These are phyloP conservation scores for Felis chaus DNA, from an alignment of 2,113 vertebrate genomes.

Conservation along the genomic window DNA sequence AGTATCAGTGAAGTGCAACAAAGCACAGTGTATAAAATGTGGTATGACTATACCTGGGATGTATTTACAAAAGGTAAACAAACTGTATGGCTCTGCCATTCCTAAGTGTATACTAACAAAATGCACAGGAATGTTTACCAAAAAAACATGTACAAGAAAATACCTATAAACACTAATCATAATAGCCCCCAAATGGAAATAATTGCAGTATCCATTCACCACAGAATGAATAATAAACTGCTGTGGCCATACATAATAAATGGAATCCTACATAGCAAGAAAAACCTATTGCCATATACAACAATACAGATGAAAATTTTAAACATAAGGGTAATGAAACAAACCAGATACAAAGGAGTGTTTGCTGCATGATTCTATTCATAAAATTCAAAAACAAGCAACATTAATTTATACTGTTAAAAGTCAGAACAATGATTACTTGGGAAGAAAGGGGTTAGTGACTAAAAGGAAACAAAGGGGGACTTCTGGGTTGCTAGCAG, in stretches of 20 bases:
- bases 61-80: neutral
- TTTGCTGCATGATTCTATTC: neutral
- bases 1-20: neutral
- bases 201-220: neutral
- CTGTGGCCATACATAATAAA: neutral
- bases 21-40: neutral
- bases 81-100: neutral
- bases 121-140: neutral
- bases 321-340: neutral
- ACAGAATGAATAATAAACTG: neutral
- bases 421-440: neutral
- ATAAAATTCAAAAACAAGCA: neutral
- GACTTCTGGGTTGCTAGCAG: neutral
- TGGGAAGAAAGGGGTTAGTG: neutral
- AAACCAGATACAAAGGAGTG: neutral
- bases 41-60: neutral
- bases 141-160: neutral
- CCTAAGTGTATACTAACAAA: neutral
- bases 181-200: neutral
- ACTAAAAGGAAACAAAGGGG: neutral
- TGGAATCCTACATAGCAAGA: neutral
- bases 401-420: neutral
- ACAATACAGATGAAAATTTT: neutral
- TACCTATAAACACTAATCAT: neutral
- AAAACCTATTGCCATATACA: neutral